Evolutionary conservation across 2,888 invertebrate species (phyloP).

Genomic region (Microctonus brassicae): DNA sequence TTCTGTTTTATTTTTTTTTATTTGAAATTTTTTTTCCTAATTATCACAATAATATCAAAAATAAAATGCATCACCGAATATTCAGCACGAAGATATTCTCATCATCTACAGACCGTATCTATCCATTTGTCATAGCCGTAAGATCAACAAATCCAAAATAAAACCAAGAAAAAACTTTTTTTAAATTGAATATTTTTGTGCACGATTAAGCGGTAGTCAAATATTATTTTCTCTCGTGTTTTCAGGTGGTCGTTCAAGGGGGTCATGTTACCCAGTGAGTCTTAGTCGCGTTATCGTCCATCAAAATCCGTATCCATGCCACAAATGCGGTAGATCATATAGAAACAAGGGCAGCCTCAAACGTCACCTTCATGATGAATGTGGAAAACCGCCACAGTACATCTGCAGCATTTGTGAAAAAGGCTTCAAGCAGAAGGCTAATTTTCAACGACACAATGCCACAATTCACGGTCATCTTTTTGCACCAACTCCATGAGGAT

Average conservation of each 20-base stretch:
- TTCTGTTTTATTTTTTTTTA: not conserved
- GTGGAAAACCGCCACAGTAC: constrained; percentile 79
- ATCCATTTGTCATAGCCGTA: constrained; percentile 24
- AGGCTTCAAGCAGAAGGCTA: constrained; percentile 76
- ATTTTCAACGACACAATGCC: constrained; percentile 63
- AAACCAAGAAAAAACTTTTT: not conserved
- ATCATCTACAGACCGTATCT: constrained; percentile 16
- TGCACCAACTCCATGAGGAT: constrained; percentile 33
- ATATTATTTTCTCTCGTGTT: constrained; percentile 48
- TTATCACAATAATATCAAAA: not conserved
- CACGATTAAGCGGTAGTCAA: constrained; percentile 42
- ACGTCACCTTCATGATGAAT: constrained; percentile 83
- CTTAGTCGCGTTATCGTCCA: constrained; percentile 36
- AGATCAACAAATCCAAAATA: constrained; percentile 10
- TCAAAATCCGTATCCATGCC: constrained; percentile 56
- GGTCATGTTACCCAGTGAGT: constrained; percentile 26
- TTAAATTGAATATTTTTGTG: constrained; percentile 24
- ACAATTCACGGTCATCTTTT: constrained; percentile 56
- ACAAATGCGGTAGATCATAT: constrained; percentile 60
- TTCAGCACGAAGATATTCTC: constrained; percentile 27
- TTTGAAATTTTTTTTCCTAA: not conserved
- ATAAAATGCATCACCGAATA: constrained; percentile 30
- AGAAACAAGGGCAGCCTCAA: constrained; percentile 80
- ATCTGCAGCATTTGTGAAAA: constrained; percentile 79
- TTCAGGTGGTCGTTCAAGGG: constrained; percentile 48